Percentiles rank a stretch among this genome's conserved stretches.
These are phyloP conservation scores for Characodon lateralis DNA, from an alignment of 2,797 vertebrate species.

Conservation along the genomic window DNA sequence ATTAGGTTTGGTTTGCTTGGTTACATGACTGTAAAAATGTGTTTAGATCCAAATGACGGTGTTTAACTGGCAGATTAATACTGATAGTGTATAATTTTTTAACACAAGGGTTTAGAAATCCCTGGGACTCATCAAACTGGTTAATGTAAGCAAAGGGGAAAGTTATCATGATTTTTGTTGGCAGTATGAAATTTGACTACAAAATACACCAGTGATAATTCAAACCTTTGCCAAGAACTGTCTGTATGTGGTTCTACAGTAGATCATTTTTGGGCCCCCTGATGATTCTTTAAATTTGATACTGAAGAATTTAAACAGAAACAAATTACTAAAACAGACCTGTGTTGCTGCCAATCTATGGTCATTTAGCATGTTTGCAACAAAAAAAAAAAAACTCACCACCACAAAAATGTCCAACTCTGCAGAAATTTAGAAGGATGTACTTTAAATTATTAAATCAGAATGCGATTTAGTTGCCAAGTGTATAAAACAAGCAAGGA, in stretches of 20 bases:
- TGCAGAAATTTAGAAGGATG: not conserved
- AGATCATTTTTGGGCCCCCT: not conserved
- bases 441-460: slow-evolving; percentile 5
- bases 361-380: not conserved
- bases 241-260: not conserved
- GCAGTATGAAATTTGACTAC: not conserved
- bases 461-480: not conserved
- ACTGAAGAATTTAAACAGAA: slow-evolving; percentile 5
- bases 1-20: not conserved
- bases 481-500: not conserved
- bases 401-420: not conserved
- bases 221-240: not conserved
- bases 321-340: not conserved
- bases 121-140: not conserved
- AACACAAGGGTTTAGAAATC: not conserved
- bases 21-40: not conserved
- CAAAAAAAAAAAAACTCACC: not conserved
- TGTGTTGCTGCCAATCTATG: not conserved
- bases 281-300: not conserved
- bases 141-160: not conserved
- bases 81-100: not conserved
- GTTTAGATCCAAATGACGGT: not conserved
- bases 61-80: not conserved
- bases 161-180: not conserved
- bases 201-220: not conserved